These are phyloP conservation scores for Vannuccia rotundouncinata DNA, from an alignment of 2,888 invertebrate genomes.

Conservation along the genomic window DNA sequence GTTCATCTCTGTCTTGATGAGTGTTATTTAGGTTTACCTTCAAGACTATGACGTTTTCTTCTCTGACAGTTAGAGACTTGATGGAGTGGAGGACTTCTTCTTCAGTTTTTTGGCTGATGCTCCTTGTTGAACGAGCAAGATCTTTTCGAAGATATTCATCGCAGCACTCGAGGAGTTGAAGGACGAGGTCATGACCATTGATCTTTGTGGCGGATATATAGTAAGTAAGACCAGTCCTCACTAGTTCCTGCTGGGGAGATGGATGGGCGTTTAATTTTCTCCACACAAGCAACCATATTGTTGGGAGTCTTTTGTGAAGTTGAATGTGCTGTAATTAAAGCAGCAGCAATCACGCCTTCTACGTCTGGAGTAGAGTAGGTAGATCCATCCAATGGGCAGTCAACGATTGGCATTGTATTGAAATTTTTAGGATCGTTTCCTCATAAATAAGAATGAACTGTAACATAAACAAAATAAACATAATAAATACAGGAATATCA, in stretches of 20 bases:
- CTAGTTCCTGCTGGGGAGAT: constrained; percentile 7
- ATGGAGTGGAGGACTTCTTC: constrained; percentile 40
- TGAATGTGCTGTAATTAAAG: constrained; percentile 1
- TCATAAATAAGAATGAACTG: not conserved
- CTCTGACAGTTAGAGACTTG: constrained; percentile 41
- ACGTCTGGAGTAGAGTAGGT: constrained; percentile 3
- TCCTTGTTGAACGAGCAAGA: constrained; percentile 45
- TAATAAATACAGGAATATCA: too few species aligned
- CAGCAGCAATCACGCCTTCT: not conserved
- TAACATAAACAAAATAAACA: too few species aligned
- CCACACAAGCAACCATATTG: not conserved
- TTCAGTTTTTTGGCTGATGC: constrained; percentile 38
- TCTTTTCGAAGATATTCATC: constrained; percentile 4
- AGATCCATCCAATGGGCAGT: not conserved
- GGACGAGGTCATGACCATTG: not conserved
- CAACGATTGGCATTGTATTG: not conserved
- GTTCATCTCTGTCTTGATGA: constrained; percentile 42
- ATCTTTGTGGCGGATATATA: constrained; percentile 1
- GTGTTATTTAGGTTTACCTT: constrained; percentile 41
- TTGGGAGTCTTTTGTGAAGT: not conserved
- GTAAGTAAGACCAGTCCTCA: constrained; percentile 29
- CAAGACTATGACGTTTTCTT: constrained; percentile 43
- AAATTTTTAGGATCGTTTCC: not conserved
- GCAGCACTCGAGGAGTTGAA: not conserved
- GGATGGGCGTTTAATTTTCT: constrained; percentile 17